Percentiles rank a stretch among this genome's conserved stretches.
Conservation (phyloP, 1,140 invertebrate species). For the Lycorma delicatula region DNA sequence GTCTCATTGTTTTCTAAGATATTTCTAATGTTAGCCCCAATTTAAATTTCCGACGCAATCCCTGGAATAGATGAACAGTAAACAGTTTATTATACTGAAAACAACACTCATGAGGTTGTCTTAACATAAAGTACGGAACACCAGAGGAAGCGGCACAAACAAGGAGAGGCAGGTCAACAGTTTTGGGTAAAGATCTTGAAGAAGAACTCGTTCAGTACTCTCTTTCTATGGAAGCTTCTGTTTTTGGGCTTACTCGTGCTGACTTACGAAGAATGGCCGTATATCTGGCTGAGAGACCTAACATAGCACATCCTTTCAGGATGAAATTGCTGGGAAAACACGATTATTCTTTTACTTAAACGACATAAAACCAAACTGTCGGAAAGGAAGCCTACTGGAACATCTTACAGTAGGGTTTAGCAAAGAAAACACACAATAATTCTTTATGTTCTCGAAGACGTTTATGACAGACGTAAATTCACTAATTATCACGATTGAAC, state of each 20-base stretch:
- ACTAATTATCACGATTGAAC: slow-evolving; percentile 28
- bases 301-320: slow-evolving; percentile 4
- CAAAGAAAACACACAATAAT: too few species aligned
- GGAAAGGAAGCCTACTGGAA: slow-evolving; percentile 22
- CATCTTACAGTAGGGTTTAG: slow-evolving; percentile 28
- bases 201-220: not conserved
- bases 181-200: not conserved
- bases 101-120: not conserved
- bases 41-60: too few species aligned
- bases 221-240: not conserved
- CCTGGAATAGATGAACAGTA: not conserved
- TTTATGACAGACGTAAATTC: slow-evolving; percentile 29
- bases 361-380: slow-evolving; percentile 8
- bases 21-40: too few species aligned
- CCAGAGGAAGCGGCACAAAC: not conserved
- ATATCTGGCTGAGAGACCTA: not conserved
- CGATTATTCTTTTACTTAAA: slow-evolving; percentile 17
- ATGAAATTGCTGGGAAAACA: slow-evolving; percentile 22
- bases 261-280: not conserved
- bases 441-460: slow-evolving; percentile 32
- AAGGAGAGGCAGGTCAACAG: not conserved
- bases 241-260: not conserved
- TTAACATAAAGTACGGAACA: not conserved
- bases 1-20: too few species aligned
- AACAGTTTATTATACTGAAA: not conserved